Conservation (phyloP, 2,888 invertebrate genomes). For the Lysandra coridon region DNA sequence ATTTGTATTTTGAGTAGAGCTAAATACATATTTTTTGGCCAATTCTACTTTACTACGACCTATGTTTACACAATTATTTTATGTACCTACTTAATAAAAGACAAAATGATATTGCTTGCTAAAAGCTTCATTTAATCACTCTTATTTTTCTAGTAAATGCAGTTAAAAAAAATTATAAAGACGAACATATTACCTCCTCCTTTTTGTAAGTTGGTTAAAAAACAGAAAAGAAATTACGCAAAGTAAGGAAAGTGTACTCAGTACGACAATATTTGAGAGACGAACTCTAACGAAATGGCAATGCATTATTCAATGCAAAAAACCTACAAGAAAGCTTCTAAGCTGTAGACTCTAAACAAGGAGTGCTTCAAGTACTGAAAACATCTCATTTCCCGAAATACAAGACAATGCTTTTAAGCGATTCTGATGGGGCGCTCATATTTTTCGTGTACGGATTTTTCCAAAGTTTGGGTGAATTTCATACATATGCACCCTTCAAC, state of each 20-base stretch:
- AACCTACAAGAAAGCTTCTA: conserved; percentile 39
- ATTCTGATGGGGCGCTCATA: conserved; percentile 65
- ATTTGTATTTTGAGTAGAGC: no score
- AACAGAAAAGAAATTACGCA: background rate
- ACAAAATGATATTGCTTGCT: no score
- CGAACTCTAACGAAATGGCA: conserved; percentile 3
- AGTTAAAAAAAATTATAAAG: no score
- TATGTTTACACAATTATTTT: no score
- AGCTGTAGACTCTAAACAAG: conserved; percentile 44
- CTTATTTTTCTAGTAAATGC: background rate
- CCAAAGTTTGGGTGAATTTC: conserved; percentile 49
- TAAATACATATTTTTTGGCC: no score
- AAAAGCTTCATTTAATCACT: background rate
- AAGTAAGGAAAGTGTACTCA: background rate
- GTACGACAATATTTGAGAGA: background rate
- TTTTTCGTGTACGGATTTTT: conserved; percentile 53
- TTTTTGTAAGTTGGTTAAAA: background rate
- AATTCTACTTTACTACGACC: no score
- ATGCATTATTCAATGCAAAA: conserved; percentile 25
- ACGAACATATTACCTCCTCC: no score
- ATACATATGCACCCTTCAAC: conserved; percentile 50
- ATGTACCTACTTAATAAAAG: no score
- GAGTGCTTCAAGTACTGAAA: conserved; percentile 45
- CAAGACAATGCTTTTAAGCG: conserved; percentile 78
- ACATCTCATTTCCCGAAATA: conserved; percentile 54